A percentile compares a stretch with the other conserved stretches of the same genome.
Evolutionary conservation across 2,113 vertebrate species (phyloP).

Genomic region (human (Homo sapiens)): GRCh38 chr16:50275501-50276000

Average conservation of each 20-base stretch:
- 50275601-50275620: neutral
- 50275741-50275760: accelerated
- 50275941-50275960: neutral
- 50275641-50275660: neutral
- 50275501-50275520: neutral
- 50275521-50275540: neutral
- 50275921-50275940: too few relatives aligned
- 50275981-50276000: accelerated
- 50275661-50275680: neutral
- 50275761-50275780: neutral
- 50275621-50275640: neutral
- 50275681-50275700: neutral
- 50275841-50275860: neutral
- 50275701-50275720: neutral
- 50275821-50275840: neutral
- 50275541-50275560: neutral
- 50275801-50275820: neutral
- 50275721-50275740: accelerated
- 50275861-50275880: neutral
- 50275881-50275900: accelerated
- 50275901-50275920: neutral
- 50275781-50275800: neutral
- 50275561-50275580: neutral
- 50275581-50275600: neutral
- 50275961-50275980: neutral